Evolutionary conservation across 2,113 vertebrate genomes (phyloP), one percentile per base, ranked within the genome.

Genomic region (Prunella fulvescens): DNA sequence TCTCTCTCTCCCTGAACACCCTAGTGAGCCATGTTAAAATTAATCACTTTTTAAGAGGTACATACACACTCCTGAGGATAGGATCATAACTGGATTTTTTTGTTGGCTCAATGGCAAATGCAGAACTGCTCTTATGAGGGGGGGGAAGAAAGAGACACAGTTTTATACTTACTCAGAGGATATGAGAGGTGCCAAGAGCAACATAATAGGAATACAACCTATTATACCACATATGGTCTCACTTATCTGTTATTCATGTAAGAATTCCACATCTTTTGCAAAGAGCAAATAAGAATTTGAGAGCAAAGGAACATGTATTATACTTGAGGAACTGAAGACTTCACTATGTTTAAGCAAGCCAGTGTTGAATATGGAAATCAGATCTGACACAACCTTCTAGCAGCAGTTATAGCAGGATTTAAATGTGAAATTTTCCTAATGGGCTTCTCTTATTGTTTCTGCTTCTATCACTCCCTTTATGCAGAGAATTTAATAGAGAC

Each of bases 201-300:
- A 97, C 79, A 92, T 77, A 81, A 90, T n/a, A 95, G 74, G 79
- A 94, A 90, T 73, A 95, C 62, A 96, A 93, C 81, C 78, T 93
- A 88, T 97, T 94, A 93, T 58, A 86, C 62, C 58, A 93, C 93
- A 96, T 96, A 92, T 93, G 95, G 91, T 92, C 81, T 95, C 88
- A 94, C 85, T 97, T 95, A 95, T 80, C 84, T 88, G 58, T 79
- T 92, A 85, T 67, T 92, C 84, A 47, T 88, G 40, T 80, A 96
- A 94, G 90, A 95, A 96, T 91, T 96, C 67, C 71, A 73, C 67
- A 70, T 96, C 47, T 90, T 94, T 94, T 50, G 57, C 67, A 62
- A 86, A 86, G 62, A 86, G 58, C 39, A 93, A 94, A 80, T 80
- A 85, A 93, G 91, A 71, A 42, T 50, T 70, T 50, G 35, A 56